Percentiles rank a stretch among this genome's conserved stretches.
These are phyloP conservation scores for Dexiosoma caninum DNA, from an alignment of 2,888 invertebrate genomes.

Conservation along the genomic window DNA sequence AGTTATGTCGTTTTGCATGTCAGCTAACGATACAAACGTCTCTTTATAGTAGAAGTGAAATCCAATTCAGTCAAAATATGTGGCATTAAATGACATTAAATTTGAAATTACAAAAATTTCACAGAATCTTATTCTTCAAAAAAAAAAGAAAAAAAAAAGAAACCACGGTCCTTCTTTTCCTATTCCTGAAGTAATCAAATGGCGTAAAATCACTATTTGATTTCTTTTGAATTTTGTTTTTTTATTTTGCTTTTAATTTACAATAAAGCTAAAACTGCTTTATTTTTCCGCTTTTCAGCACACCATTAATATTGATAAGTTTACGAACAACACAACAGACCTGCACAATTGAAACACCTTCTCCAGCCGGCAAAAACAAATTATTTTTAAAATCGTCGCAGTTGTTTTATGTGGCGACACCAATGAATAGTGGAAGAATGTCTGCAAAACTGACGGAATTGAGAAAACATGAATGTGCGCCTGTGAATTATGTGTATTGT, in stretches of 20 bases:
- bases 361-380: not conserved
- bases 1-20: no score
- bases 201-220: not conserved
- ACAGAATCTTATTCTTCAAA: no score
- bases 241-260: not conserved
- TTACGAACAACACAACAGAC: constrained; percentile 15
- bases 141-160: no score
- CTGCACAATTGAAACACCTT: not conserved
- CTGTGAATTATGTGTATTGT: no score
- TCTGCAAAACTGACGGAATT: constrained; percentile 19
- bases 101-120: no score
- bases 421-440: constrained; percentile 13
- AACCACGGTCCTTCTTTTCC: no score
- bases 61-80: no score
- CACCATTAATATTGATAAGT: constrained; percentile 55
- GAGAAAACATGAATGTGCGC: not conserved
- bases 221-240: not conserved
- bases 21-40: no score
- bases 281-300: constrained; percentile 58
- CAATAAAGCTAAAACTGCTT: constrained; percentile 43
- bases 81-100: no score
- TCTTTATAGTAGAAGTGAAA: no score
- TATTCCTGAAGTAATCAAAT: not conserved
- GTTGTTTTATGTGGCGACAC: constrained; percentile 53
- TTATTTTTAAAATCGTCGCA: constrained; percentile 12